Conservation (phyloP, 2,113 vertebrate genomes). For the Terrapene triunguis region DNA sequence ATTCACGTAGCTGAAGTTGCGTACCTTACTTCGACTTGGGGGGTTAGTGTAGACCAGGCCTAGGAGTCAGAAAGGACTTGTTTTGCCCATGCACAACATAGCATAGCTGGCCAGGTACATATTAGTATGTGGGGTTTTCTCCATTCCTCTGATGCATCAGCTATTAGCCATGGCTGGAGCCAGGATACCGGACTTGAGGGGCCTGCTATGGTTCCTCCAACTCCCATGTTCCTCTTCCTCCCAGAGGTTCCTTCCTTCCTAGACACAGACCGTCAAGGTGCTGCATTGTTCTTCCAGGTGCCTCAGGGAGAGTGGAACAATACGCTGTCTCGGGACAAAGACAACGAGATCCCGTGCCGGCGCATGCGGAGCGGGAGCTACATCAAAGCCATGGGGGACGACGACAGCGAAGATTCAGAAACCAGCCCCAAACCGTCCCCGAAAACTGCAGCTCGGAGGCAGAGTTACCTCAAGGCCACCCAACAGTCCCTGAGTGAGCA, state of each 20-base stretch:
- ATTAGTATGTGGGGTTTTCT: not conserved
- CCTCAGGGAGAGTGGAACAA: slow-evolving; percentile 93
- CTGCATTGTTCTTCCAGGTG: slow-evolving; percentile 73
- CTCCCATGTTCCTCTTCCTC: not conserved
- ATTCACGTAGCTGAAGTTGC: no score
- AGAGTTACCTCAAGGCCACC: slow-evolving; percentile 99
- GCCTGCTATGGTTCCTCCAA: not conserved
- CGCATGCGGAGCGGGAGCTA: slow-evolving; percentile 99
- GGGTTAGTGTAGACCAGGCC: no score
- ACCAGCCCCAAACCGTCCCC: slow-evolving; percentile 97
- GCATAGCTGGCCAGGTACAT: not conserved
- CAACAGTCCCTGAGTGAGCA: slow-evolving; percentile 98
- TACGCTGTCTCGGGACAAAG: slow-evolving; percentile 86
- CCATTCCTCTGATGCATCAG: not conserved
- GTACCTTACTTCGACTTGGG: no score
- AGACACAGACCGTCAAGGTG: not conserved
- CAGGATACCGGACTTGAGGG: not conserved
- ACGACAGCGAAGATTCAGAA: slow-evolving; percentile 97
- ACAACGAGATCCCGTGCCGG: slow-evolving; percentile 94
- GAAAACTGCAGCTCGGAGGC: slow-evolving; percentile 93
- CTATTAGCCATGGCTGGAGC: not conserved
- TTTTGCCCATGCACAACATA: not conserved
- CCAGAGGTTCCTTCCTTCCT: not conserved
- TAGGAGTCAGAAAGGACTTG: not conserved
- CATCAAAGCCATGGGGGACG: slow-evolving; percentile 99